Evolutionary conservation across 2,888 invertebrate species (phyloP), one percentile per base, ranked within the genome.

Genomic region (Notodonta dromedarius): DNA sequence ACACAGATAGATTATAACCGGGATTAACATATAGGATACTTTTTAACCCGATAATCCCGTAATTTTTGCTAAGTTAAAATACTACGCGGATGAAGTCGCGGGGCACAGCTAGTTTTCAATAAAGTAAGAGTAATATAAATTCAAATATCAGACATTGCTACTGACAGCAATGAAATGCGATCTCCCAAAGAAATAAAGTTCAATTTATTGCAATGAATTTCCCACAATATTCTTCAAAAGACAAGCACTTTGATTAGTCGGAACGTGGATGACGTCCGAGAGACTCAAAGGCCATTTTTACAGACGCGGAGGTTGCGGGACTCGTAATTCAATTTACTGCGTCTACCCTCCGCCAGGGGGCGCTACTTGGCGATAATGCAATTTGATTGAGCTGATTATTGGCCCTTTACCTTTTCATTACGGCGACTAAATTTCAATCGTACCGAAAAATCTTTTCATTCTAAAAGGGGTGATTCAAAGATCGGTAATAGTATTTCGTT

Each of bases 331-430:
- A 90, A 92, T 91, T 88, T 89, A 84, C 85, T 79, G 83, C 82
- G 82, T 85, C 87, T 83, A 82, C 85, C 83, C 85, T 83, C 83
- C 78, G 69, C 71, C 61, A 78, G 79, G 83, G 85, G 84, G 78
- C 79, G 83, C 78, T 76, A 69, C 79, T 68, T 71, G 80, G 85
- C 82, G 87, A 87, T 92, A 93, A 91, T 90, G 85, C 90, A 85
- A 91, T 91, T 88, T 88, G 86, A 89, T 89, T 83, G 85, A 86
- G 87, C 88, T 87, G 86, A 90, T 93, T 90, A 93, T 88, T 89
- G 89, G 85, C 83, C 82, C 86, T 90, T 91, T 90, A 87, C 87
- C 85, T 85, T 88, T 89, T 88, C 87, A 91, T 90, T 89, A 87
- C 77, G 63, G 64, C 75, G 76, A 77, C 82, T 77, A 83, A 84